Conservation (phyloP, 2,888 invertebrate species). For the Cheilosia urbana region DNA sequence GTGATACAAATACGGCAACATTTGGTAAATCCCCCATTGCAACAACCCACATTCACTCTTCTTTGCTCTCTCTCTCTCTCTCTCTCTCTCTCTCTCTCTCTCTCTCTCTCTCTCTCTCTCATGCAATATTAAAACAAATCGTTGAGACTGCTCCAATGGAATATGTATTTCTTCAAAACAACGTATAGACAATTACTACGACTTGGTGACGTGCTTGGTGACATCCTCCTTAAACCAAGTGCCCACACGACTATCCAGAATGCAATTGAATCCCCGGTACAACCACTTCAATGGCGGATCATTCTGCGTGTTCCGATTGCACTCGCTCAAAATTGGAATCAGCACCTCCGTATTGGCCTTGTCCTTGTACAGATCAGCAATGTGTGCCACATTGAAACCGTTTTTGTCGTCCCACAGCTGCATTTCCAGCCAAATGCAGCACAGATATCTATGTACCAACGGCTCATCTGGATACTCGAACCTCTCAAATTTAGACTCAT, state of each 20-base stretch:
- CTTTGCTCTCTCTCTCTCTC: too few relatives aligned
- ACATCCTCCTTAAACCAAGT: conserved; percentile 77
- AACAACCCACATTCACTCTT: too few relatives aligned
- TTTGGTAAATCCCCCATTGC: too few relatives aligned
- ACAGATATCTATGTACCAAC: conserved; percentile 76
- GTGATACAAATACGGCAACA: too few relatives aligned
- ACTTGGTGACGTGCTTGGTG: conserved; percentile 24
- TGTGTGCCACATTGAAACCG: conserved; percentile 75
- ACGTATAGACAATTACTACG: neutral
- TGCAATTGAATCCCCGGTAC: conserved; percentile 76
- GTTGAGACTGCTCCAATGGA: too few relatives aligned
- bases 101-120: too few relatives aligned
- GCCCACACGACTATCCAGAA: conserved; percentile 76
- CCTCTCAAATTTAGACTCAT: conserved; percentile 37
- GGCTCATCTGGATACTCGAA: conserved; percentile 77
- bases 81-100: too few relatives aligned
- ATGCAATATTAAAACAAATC: too few relatives aligned
- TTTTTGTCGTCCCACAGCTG: conserved; percentile 76
- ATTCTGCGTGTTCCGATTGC: conserved; percentile 76
- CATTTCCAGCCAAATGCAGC: conserved; percentile 76
- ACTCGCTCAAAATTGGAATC: conserved; percentile 76
- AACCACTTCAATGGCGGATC: conserved; percentile 75
- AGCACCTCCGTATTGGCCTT: conserved; percentile 76
- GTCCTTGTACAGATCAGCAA: conserved; percentile 75
- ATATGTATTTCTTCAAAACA: too few relatives aligned